Conservation (phyloP, 2,888 invertebrate genomes). For the Amphipyra berbera region DNA sequence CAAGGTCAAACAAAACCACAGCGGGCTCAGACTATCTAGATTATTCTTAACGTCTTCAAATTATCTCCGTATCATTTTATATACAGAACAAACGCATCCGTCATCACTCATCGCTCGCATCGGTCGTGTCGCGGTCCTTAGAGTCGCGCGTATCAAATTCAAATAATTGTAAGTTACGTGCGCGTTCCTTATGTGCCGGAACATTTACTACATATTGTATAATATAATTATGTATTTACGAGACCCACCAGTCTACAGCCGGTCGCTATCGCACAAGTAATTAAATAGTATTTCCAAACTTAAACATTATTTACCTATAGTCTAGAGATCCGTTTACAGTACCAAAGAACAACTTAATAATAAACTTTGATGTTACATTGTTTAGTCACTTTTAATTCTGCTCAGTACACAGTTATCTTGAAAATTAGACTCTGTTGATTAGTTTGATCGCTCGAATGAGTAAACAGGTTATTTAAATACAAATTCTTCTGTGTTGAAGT, state of each 20-base stretch:
- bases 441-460: constrained; percentile 9
- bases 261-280: neutral
- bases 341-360: constrained; percentile 13
- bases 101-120: too few relatives aligned
- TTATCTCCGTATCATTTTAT: too few relatives aligned
- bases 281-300: constrained; percentile 7
- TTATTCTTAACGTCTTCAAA: too few relatives aligned
- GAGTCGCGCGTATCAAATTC: too few relatives aligned
- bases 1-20: too few relatives aligned
- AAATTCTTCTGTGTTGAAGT: neutral
- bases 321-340: neutral
- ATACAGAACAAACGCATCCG: too few relatives aligned
- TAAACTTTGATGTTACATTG: constrained; percentile 26
- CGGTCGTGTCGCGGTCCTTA: too few relatives aligned
- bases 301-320: constrained; percentile 7
- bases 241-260: neutral
- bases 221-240: neutral
- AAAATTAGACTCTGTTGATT: constrained; percentile 10
- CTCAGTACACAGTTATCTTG: constrained; percentile 15
- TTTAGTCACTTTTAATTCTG: constrained; percentile 20
- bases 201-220: neutral
- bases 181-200: too few relatives aligned
- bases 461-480: constrained; percentile 8
- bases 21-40: too few relatives aligned
- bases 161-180: too few relatives aligned